Evolutionary conservation across 2,888 invertebrate genomes (phyloP).

Genomic region (Saturnia japonica): DNA sequence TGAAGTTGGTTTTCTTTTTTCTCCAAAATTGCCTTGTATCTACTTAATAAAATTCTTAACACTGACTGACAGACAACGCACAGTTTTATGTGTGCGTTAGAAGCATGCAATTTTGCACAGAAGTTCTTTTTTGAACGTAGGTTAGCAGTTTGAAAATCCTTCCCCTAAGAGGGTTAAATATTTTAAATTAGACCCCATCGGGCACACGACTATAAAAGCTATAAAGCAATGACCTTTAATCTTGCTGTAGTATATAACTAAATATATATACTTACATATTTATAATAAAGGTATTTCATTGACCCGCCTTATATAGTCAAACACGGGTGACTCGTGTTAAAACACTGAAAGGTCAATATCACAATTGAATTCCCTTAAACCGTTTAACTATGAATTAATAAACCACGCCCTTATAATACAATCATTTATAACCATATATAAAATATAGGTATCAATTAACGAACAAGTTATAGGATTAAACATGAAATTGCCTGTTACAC

Average conservation of each 20-base stretch:
- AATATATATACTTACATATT: too few species aligned
- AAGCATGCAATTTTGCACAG: not conserved
- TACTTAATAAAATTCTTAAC: not conserved
- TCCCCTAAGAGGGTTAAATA: not conserved
- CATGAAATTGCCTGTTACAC: not conserved
- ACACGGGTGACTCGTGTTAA: not conserved
- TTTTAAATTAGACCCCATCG: too few species aligned
- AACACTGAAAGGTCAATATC: not conserved
- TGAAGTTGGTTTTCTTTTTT: too few species aligned
- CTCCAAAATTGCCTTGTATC: too few species aligned
- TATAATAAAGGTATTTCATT: not conserved
- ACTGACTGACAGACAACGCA: not conserved
- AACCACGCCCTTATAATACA: not conserved
- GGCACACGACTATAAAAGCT: too few species aligned
- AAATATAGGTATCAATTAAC: not conserved
- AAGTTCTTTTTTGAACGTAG: not conserved
- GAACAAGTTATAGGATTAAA: not conserved
- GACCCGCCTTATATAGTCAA: not conserved
- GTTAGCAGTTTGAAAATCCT: too few species aligned
- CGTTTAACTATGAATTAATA: not conserved
- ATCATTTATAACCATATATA: not conserved
- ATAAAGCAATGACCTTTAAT: too few species aligned
- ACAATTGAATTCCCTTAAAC: not conserved
- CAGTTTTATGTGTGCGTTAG: not conserved
- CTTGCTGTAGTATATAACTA: not conserved